phyloP scores from a whole-genome alignment of 2,888 invertebrate species.

The Metacarcinus magister region DNA sequence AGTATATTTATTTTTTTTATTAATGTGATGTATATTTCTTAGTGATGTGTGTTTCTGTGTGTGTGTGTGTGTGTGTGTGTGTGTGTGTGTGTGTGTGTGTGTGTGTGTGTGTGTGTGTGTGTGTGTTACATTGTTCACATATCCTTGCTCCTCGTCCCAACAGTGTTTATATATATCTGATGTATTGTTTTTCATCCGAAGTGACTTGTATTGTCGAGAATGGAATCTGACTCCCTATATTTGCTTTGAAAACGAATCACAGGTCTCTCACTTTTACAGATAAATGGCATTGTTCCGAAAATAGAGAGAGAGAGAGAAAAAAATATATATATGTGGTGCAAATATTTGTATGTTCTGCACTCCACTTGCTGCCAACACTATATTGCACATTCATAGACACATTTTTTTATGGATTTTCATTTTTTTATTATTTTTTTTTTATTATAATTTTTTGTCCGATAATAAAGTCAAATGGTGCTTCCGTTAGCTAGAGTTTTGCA shows the following conservation, averaged over 20 bases:
- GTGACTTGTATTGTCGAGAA: conserved; percentile 44
- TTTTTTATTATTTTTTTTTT: neutral
- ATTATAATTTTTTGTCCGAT: neutral
- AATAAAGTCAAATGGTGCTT: neutral
- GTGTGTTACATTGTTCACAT: neutral
- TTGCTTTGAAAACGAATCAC: conserved; percentile 38
- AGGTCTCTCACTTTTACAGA: conserved; percentile 19
- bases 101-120: conserved; percentile 19
- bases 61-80: conserved; percentile 27
- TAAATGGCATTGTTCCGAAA: conserved; percentile 27
- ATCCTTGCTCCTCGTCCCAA: neutral
- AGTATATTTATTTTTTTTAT: neutral
- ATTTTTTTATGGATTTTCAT: no score
- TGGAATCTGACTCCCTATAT: conserved; percentile 11
- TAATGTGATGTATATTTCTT: neutral
- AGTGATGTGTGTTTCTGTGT: neutral
- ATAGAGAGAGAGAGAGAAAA: neutral
- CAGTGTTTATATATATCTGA: neutral
- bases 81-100: conserved; percentile 38
- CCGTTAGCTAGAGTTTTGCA: neutral
- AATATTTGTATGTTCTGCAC: conserved; percentile 10
- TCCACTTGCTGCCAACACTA: neutral
- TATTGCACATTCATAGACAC: neutral
- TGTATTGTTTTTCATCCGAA: conserved; percentile 32
- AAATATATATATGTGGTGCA: neutral